Evolutionary conservation across 2,797 vertebrate species (phyloP).

Genomic region (Sarcoramphus papa): DNA sequence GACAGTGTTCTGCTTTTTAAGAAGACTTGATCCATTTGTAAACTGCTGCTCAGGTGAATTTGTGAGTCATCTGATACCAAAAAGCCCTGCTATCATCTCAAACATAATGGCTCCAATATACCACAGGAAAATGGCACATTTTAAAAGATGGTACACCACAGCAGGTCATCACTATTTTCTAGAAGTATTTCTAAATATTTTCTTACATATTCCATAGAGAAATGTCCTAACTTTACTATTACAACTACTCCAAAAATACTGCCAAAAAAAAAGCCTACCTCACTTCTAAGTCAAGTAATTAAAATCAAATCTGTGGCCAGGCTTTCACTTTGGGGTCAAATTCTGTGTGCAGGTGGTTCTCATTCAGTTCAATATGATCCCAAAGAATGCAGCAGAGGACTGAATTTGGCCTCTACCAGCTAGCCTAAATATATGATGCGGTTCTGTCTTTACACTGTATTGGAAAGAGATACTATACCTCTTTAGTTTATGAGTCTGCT

Average conservation of each 20-base stretch:
- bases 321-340: conserved; percentile 2
- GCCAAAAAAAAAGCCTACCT: neutral
- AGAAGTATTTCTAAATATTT: neutral
- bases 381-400: conserved; percentile 4
- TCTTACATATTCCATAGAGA: neutral
- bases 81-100: neutral
- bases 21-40: neutral
- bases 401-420: conserved; percentile 40
- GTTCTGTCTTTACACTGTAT: conserved; percentile 9
- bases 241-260: neutral
- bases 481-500: conserved; percentile 24
- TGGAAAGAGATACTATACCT: conserved; percentile 27
- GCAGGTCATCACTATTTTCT: neutral
- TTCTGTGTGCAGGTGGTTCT: conserved; percentile 30
- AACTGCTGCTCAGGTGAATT: neutral
- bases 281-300: neutral
- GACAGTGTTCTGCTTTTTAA: neutral
- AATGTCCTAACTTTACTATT: neutral
- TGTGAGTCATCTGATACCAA: neutral
- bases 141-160: neutral
- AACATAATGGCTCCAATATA: neutral
- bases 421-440: neutral
- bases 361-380: conserved; percentile 36
- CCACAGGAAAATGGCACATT: neutral
- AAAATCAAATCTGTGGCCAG: conserved; percentile 11